phyloP scores from a whole-genome alignment of 2,888 invertebrate species.

The Hirtodrosophila histrioides region DNA sequence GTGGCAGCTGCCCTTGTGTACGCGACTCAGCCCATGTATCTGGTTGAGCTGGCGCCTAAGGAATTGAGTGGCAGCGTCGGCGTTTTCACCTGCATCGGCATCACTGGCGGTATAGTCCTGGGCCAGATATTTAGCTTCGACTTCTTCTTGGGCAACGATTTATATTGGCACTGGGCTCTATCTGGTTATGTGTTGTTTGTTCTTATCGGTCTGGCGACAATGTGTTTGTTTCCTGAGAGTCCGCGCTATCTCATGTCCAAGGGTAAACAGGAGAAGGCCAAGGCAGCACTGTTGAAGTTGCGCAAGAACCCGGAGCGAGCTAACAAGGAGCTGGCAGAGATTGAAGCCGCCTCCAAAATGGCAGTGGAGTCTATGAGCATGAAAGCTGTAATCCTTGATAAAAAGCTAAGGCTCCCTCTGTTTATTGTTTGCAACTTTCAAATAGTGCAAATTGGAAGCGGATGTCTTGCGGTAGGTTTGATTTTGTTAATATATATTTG shows the following conservation, averaged over 20 bases:
- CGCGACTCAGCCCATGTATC: slow-evolving; percentile 93
- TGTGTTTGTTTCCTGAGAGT: slow-evolving; percentile 91
- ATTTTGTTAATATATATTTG: too few relatives aligned
- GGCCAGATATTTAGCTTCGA: slow-evolving; percentile 76
- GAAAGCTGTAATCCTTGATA: slow-evolving; percentile 22
- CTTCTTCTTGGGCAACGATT: slow-evolving; percentile 85
- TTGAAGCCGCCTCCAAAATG: slow-evolving; percentile 66
- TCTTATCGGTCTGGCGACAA: slow-evolving; percentile 86
- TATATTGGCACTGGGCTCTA: slow-evolving; percentile 90
- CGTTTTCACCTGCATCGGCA: slow-evolving; percentile 87
- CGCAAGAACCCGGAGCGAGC: slow-evolving; percentile 85
- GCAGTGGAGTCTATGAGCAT: slow-evolving; percentile 85
- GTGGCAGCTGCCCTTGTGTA: slow-evolving; percentile 91
- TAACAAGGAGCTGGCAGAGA: slow-evolving; percentile 85
- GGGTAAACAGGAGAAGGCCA: slow-evolving; percentile 87
- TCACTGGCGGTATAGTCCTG: slow-evolving; percentile 74
- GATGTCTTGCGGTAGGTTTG: slow-evolving; percentile 90
- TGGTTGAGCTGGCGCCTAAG: slow-evolving; percentile 92
- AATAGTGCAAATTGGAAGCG: slow-evolving; percentile 93
- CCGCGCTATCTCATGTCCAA: slow-evolving; percentile 92
- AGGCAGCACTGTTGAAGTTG: slow-evolving; percentile 43
- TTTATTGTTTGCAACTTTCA: slow-evolving; percentile 89
- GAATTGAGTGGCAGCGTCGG: slow-evolving; percentile 91
- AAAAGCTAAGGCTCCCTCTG: slow-evolving; percentile 86
- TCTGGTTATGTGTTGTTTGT: slow-evolving; percentile 89